Evolutionary conservation across 2,888 invertebrate genomes (phyloP), one percentile per base, ranked within the genome.

Genomic region (Norana najaformis): DNA sequence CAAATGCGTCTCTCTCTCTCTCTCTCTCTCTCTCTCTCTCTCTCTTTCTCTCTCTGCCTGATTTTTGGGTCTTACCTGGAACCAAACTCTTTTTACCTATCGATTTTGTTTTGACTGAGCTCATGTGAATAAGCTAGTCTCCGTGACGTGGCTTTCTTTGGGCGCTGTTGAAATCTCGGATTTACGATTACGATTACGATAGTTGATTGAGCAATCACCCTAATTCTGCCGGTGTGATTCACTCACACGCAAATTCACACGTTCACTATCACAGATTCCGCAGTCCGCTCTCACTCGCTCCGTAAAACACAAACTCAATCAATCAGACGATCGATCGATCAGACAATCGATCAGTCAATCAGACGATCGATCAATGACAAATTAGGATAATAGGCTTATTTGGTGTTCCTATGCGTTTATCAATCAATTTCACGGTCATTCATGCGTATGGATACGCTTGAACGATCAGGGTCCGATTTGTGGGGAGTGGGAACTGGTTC

Each of bases 381-480:
- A 2, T 69, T 0, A 8, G 11, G 69, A 69, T 69, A 69, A 69
- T 69, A n/a, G 69, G 8, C 69, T 69, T n/a, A n/a, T 69, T 69
- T 69, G 69, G 30, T 69, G 30, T 69, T n/a, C 13, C 69, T 69
- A 30, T 69, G 69, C 30, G 3, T 69, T 6, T n/a, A 69, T 69
- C 69, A 69, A 16, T 13, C 69, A n/a, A n/a, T 69, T n/a, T 8
- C 69, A 69, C 30, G n/a, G 11, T 69, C 69, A 13, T 13, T 69
- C 69, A 69, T 69, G n/a, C 69, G n/a, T 69, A 69, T 69, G 69
- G 69, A 69, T 69, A 69, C 69, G 69, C 69, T n/a, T 69, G 69
- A 69, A 30, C 69, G 11, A 8, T 5, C 69, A 30, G 3, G 30
- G n/a, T 69, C n/a, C 69, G 69, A 69, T 69, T 69, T 69, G 13